Conservation (phyloP, 2,113 vertebrate species). For the Garra rufa region DNA sequence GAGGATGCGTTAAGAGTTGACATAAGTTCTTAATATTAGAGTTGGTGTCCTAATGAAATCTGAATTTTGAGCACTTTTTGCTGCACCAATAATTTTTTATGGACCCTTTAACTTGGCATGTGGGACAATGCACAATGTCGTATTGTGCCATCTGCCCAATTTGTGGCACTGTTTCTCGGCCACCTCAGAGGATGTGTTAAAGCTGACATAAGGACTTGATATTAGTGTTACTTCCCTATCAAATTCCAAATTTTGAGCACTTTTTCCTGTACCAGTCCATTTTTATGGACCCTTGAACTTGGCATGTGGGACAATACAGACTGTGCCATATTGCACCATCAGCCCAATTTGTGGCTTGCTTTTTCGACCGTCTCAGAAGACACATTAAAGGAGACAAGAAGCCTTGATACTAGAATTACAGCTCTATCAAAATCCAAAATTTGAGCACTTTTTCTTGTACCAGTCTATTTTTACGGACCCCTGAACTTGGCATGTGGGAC, state of each 20-base stretch:
- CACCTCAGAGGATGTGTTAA: too few species aligned
- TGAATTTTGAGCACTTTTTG: neutral
- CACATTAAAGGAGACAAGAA: neutral
- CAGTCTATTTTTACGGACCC: neutral
- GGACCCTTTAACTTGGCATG: too few species aligned
- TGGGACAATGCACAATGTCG: too few species aligned
- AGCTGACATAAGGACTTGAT: too few species aligned
- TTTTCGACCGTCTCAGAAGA: neutral
- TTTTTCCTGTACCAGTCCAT: neutral
- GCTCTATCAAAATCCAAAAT: neutral
- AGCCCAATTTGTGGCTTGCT: rapidly evolving
- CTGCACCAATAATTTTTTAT: neutral
- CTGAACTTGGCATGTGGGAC: too few species aligned
- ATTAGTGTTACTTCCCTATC: neutral
- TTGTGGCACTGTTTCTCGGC: too few species aligned
- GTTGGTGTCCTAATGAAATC: neutral
- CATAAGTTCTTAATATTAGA: neutral
- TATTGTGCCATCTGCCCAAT: too few species aligned
- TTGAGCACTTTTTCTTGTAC: neutral
- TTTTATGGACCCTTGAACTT: neutral
- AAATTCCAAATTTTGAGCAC: neutral
- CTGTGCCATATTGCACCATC: neutral
- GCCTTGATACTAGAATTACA: neutral
- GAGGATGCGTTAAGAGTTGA: neutral
- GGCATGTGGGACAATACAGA: neutral